phyloP scores from a whole-genome alignment of 2,113 vertebrate species.

The Epinephelus fuscoguttatus region DNA sequence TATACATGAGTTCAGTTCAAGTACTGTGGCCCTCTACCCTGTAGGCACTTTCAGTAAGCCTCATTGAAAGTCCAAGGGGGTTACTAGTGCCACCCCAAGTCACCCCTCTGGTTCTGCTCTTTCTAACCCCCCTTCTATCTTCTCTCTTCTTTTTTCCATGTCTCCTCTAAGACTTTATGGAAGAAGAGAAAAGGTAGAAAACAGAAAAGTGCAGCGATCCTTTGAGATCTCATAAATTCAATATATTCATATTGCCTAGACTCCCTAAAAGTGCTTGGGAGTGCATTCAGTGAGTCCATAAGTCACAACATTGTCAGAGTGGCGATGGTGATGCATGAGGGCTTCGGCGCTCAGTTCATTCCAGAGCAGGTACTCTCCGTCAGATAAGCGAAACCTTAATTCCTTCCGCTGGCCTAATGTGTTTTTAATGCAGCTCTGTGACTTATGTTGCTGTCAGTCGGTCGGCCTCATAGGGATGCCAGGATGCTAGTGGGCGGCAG shows the following conservation, averaged over 20 bases:
- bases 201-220: constrained; percentile 54
- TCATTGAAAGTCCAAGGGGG: too few species aligned
- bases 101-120: not conserved
- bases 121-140: not conserved
- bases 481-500: constrained; percentile 70
- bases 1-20: not conserved
- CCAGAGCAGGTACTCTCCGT: constrained; percentile 70
- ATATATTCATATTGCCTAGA: constrained; percentile 70
- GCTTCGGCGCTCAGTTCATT: constrained; percentile 61
- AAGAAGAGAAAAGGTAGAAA: constrained; percentile 25
- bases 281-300: constrained; percentile 80
- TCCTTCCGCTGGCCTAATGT: constrained; percentile 84
- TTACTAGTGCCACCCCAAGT: not conserved
- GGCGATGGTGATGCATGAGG: constrained; percentile 79
- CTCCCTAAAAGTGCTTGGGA: constrained; percentile 77
- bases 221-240: constrained; percentile 80
- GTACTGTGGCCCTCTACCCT: not conserved
- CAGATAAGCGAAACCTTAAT: constrained; percentile 82
- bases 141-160: not conserved
- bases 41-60: not conserved
- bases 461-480: constrained; percentile 69
- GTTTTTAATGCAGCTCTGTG: constrained; percentile 87
- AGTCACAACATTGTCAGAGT: constrained; percentile 81
- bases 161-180: constrained; percentile 6
- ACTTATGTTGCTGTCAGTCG: constrained; percentile 85